phyloP scores from a whole-genome alignment of 2,888 invertebrate species.

The Lochmaea crataegi region DNA sequence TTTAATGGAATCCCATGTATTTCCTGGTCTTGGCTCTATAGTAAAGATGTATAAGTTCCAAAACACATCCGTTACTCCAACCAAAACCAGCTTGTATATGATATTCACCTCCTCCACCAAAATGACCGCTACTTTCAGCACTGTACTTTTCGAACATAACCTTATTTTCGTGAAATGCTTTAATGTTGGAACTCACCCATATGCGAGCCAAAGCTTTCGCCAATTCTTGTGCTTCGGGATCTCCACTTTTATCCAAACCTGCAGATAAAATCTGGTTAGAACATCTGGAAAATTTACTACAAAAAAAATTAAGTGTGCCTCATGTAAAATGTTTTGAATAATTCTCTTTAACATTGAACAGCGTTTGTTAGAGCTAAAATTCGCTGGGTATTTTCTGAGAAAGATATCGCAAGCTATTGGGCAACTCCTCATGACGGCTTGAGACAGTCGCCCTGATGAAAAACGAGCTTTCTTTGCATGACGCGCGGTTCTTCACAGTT shows the following conservation, averaged over 20 bases:
- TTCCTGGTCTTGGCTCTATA: slow-evolving; percentile 49
- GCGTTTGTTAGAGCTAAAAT: too few relatives aligned
- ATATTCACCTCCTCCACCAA: slow-evolving; percentile 83
- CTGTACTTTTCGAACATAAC: slow-evolving; percentile 82
- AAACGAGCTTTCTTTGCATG: too few relatives aligned
- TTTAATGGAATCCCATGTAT: slow-evolving; percentile 28
- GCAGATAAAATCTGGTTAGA: not conserved
- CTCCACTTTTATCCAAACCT: slow-evolving; percentile 70
- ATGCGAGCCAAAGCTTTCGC: slow-evolving; percentile 75
- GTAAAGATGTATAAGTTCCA: slow-evolving; percentile 70
- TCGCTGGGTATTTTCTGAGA: too few relatives aligned
- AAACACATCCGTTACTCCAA: slow-evolving; percentile 59
- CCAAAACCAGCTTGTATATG: slow-evolving; percentile 60
- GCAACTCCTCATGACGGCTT: too few relatives aligned
- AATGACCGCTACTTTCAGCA: slow-evolving; percentile 71
- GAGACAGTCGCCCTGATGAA: too few relatives aligned
- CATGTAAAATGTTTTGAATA: too few relatives aligned
- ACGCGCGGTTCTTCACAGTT: too few relatives aligned
- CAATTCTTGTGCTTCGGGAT: slow-evolving; percentile 66
- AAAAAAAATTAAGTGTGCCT: not conserved
- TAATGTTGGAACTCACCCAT: slow-evolving; percentile 77
- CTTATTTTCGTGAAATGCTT: slow-evolving; percentile 71
- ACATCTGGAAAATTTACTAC: too few relatives aligned
- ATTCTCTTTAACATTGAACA: too few relatives aligned
- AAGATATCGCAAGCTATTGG: too few relatives aligned